phyloP scores from a whole-genome alignment of 2,888 invertebrate genomes.

The Mantis religiosa region DNA sequence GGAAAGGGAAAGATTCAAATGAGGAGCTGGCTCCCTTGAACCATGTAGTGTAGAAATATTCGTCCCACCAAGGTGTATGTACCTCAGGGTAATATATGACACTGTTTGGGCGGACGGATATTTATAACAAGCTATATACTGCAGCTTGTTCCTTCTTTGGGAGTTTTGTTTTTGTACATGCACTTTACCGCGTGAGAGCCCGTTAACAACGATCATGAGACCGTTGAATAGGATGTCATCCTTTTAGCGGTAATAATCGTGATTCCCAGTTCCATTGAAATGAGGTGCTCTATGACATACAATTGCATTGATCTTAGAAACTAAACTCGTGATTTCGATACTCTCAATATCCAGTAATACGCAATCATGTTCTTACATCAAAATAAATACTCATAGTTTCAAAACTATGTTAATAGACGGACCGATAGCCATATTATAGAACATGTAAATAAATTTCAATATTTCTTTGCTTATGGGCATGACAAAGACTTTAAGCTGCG shows the following conservation, averaged over 20 bases:
- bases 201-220: neutral
- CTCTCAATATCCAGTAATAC: too few relatives aligned
- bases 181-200: neutral
- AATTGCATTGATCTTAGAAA: too few relatives aligned
- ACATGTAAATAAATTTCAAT: too few relatives aligned
- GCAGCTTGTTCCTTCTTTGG: neutral
- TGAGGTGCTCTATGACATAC: too few relatives aligned
- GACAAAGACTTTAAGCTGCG: too few relatives aligned
- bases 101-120: neutral
- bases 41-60: neutral
- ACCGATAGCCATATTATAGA: too few relatives aligned
- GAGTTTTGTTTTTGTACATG: neutral
- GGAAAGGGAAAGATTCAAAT: neutral
- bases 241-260: neutral
- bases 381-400: too few relatives aligned
- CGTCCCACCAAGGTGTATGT: neutral
- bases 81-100: neutral
- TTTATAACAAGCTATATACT: neutral
- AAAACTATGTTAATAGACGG: too few relatives aligned
- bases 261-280: neutral
- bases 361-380: too few relatives aligned
- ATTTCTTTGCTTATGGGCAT: too few relatives aligned
- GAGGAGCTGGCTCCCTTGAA: neutral
- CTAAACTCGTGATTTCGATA: too few relatives aligned
- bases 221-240: neutral